Base-by-base conservation (phyloP, 2,888 invertebrate genomes). In the Deilephila porcellus region DNA sequence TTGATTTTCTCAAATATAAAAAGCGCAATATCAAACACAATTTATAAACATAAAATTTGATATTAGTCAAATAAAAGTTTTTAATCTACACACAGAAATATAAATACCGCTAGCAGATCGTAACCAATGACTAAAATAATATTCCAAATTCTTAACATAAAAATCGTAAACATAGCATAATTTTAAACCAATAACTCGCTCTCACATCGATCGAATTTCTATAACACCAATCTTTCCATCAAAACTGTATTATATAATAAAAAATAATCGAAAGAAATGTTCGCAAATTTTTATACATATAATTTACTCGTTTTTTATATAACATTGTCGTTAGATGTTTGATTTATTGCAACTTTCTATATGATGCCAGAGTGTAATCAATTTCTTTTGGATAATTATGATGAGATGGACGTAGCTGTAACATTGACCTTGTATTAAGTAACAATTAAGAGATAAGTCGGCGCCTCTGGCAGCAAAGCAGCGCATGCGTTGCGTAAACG, bases 401-500 rank as follows among this genome's bases (percentile, higher is more conserved):
- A 34, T 7, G 34, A 8, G 2, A 20, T 63, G 11, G n/a, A 63
- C 17, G 6, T 14, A 45, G n/a, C 25, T 70, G 71, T 75, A 74
- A 20, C 75, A 73, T 72, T 82, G 81, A 85, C 89, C 88, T 89
- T 88, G 88, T 83, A 78, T 81, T 75, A 74, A 71, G 79, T 76
- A 77, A 80, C 80, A 79, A 80, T 80, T 78, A 75, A 80, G 80
- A 81, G 82, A 85, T 86, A 82, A 83, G 80, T 73, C 71, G 32
- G 37, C 67, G 67, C 67, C 59, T 63, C 64, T 59, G 25, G 25
- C 74, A 78, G 75, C 79, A 79, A 71, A 45, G 73, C 74, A 78
- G 81, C 76, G 76, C 81, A 80, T 74, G 74, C 75, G 81, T 87
- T 86, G 84, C 85, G 81, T 86, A 85, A 86, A 84, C 80, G 83